Conservation (phyloP, 1,140 invertebrate species). For the Cylas formicarius region DNA sequence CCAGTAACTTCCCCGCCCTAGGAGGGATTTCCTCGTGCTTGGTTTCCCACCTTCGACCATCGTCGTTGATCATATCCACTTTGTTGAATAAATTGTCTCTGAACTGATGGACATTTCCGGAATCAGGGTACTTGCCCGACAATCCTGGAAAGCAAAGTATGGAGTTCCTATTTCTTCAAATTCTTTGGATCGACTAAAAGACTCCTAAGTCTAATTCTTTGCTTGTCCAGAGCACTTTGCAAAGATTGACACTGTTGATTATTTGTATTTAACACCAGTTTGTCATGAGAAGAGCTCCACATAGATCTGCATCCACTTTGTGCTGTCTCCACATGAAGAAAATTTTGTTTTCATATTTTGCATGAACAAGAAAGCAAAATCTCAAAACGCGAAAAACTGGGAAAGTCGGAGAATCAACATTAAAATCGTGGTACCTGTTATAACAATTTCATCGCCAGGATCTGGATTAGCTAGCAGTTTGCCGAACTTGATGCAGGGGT, state of each 20-base stretch:
- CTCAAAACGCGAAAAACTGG: too few species aligned
- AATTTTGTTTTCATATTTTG: too few species aligned
- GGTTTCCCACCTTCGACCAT: constrained; percentile 64
- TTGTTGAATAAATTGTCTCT: constrained; percentile 20
- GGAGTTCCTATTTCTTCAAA: constrained; percentile 50
- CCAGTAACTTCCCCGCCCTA: constrained; percentile 70
- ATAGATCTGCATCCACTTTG: too few species aligned
- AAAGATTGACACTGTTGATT: too few species aligned
- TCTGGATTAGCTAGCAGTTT: neutral
- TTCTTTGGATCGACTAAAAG: too few species aligned
- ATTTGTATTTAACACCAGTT: too few species aligned
- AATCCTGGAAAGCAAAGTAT: constrained; percentile 25
- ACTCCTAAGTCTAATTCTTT: too few species aligned
- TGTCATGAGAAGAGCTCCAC: too few species aligned
- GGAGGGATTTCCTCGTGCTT: constrained; percentile 59
- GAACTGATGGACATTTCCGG: constrained; percentile 15
- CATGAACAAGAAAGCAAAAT: too few species aligned
- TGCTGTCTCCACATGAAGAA: too few species aligned
- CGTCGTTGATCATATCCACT: constrained; percentile 68
- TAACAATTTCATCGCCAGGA: constrained; percentile 9
- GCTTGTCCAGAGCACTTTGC: too few species aligned
- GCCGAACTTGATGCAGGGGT: neutral
- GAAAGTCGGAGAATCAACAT: neutral
- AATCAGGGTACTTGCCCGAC: constrained; percentile 14
- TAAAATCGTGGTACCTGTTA: constrained; percentile 5